phyloP scores from a whole-genome alignment of 2,888 invertebrate species.

The Leptopilina syphax region DNA sequence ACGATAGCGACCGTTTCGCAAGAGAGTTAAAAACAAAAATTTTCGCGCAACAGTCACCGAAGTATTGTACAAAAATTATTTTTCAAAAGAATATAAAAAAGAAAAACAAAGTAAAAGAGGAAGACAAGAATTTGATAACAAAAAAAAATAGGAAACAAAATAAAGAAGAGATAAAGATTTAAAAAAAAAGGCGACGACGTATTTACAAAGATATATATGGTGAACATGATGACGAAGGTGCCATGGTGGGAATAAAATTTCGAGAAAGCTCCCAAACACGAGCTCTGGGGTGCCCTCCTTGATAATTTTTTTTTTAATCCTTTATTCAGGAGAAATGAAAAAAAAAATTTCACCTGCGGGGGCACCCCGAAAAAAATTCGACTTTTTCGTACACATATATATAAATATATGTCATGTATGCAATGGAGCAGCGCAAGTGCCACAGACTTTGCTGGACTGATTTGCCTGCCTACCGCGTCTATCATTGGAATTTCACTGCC shows the following conservation, averaged over 20 bases:
- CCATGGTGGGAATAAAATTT: constrained; percentile 66
- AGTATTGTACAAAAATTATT: constrained; percentile 73
- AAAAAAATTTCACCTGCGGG: constrained; percentile 57
- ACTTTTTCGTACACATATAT: constrained; percentile 45
- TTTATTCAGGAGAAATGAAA: constrained; percentile 60
- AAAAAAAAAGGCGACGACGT: constrained; percentile 43
- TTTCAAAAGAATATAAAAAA: constrained; percentile 62
- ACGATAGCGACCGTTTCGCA: constrained; percentile 44
- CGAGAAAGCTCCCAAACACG: constrained; percentile 62
- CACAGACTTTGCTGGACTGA: constrained; percentile 62
- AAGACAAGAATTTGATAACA: constrained; percentile 47
- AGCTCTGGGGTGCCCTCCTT: constrained; percentile 70
- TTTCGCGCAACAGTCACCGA: constrained; percentile 52
- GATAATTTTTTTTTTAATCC: constrained; percentile 64
- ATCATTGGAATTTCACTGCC: constrained; percentile 77
- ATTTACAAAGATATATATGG: constrained; percentile 15
- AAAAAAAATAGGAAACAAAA: constrained; percentile 46
- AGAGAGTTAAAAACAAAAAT: too few relatives aligned
- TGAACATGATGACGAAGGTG: constrained; percentile 64
- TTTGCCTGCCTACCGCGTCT: constrained; percentile 73
- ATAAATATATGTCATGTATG: constrained; percentile 15
- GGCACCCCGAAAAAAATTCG: constrained; percentile 70
- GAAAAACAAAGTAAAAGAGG: constrained; percentile 41
- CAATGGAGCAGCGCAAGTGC: constrained; percentile 57
- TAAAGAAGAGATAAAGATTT: constrained; percentile 32